Conservation (phyloP, 2,113 vertebrate genomes). For the Bufo bufo region DNA sequence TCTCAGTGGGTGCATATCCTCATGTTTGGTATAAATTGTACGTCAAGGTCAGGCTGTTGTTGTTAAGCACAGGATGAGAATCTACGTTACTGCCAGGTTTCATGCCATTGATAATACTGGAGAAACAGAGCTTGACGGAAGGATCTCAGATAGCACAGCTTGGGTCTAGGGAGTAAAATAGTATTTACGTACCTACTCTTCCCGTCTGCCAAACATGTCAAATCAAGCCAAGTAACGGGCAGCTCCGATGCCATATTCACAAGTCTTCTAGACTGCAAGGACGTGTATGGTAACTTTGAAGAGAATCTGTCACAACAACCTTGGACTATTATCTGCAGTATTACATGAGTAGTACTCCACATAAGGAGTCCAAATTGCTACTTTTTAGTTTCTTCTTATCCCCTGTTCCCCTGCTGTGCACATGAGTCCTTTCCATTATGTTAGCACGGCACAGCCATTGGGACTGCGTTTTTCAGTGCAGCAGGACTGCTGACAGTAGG, state of each 20-base stretch:
- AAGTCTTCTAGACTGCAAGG: neutral
- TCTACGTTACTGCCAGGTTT: neutral
- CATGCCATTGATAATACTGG: neutral
- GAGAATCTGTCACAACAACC: neutral
- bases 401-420: too few species aligned
- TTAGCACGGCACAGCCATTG: too few species aligned
- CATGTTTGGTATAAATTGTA: neutral
- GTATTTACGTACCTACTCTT: neutral
- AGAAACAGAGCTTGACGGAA: neutral
- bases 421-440: too few species aligned
- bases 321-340: too few species aligned
- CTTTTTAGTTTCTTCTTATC: too few species aligned
- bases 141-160: constrained; percentile 28
- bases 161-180: constrained; percentile 1
- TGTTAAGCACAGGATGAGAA: constrained; percentile 23
- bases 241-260: neutral
- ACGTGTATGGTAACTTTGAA: neutral
- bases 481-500: too few species aligned
- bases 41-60: constrained; percentile 35
- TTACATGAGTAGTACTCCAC: too few species aligned
- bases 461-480: too few species aligned
- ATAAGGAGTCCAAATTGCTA: too few species aligned
- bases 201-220: neutral
- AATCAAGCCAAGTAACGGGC: neutral
- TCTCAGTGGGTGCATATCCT: constrained; percentile 16